Evolutionary conservation across 2,113 vertebrate genomes (phyloP).

Genomic region (Dipodomys ordii): DNA sequence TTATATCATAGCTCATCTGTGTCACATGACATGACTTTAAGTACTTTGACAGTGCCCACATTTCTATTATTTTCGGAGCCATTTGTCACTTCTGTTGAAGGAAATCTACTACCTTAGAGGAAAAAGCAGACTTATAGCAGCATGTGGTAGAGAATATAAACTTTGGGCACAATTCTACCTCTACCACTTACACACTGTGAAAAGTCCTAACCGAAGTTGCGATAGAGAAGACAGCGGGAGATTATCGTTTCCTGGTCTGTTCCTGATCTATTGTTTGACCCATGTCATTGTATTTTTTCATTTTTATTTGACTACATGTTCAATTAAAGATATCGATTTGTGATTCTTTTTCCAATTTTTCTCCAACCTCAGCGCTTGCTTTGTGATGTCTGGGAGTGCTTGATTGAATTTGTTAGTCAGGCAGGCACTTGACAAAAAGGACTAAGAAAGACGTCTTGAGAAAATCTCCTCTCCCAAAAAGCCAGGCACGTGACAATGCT

Average conservation of each 20-base stretch:
- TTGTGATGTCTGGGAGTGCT: background rate
- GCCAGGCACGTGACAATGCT: background rate
- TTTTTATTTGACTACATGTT: conserved; percentile 44
- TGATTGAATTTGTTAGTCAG: background rate
- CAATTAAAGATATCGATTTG: background rate
- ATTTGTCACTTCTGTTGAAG: background rate
- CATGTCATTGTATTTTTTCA: background rate
- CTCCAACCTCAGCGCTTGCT: background rate
- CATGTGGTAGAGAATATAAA: background rate
- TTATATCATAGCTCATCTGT: background rate
- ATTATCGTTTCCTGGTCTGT: background rate
- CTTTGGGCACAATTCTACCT: background rate
- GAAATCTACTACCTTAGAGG: background rate
- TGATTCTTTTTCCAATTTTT: background rate
- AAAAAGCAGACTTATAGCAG: background rate
- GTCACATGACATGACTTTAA: background rate
- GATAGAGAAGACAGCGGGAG: background rate
- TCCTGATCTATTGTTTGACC: conserved; percentile 16
- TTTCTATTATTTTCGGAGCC: background rate
- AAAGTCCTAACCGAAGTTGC: background rate
- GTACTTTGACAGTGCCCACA: background rate
- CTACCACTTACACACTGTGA: background rate
- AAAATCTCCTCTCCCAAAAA: background rate
- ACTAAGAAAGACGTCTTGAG: background rate
- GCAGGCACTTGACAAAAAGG: background rate